A percentile compares a stretch with the other conserved stretches of the same genome.
phyloP scores from a whole-genome alignment of 2,888 invertebrate species.

The Acrobasis suavella region DNA sequence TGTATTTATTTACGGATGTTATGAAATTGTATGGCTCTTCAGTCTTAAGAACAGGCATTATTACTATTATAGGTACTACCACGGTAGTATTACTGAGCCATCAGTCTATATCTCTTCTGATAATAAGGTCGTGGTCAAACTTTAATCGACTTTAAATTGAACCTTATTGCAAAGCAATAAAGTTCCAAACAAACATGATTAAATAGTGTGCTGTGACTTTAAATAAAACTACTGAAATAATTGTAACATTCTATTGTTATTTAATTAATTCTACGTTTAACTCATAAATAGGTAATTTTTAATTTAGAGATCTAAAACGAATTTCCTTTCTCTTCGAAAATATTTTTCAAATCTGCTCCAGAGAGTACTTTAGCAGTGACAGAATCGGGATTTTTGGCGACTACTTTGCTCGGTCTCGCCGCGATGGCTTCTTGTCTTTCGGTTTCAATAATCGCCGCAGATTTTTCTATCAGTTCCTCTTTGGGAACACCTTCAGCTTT shows the following conservation, averaged over 20 bases:
- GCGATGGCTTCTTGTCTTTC: conserved; percentile 48
- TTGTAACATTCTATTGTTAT: conserved; percentile 20
- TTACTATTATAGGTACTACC: no score
- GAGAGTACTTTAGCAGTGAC: conserved; percentile 57
- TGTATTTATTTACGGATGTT: neutral
- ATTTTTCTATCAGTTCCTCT: conserved; percentile 74
- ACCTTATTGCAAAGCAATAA: neutral
- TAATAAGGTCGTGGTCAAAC: neutral
- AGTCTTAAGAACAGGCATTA: no score
- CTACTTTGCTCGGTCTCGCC: conserved; percentile 38
- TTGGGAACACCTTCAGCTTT: conserved; percentile 78
- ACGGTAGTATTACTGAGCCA: no score
- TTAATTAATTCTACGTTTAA: conserved; percentile 19
- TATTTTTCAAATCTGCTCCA: conserved; percentile 58
- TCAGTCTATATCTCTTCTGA: neutral
- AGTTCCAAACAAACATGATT: neutral
- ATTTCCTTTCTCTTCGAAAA: conserved; percentile 52
- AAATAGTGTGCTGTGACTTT: neutral
- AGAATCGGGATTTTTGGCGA: conserved; percentile 50
- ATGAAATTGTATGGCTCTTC: neutral
- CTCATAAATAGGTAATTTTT: neutral
- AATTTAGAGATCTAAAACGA: neutral
- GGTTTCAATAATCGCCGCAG: conserved; percentile 48
- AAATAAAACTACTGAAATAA: conserved; percentile 7
- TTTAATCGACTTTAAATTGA: neutral